phyloP scores from a whole-genome alignment of 2,113 vertebrate genomes.

The Syngnathus floridae region DNA sequence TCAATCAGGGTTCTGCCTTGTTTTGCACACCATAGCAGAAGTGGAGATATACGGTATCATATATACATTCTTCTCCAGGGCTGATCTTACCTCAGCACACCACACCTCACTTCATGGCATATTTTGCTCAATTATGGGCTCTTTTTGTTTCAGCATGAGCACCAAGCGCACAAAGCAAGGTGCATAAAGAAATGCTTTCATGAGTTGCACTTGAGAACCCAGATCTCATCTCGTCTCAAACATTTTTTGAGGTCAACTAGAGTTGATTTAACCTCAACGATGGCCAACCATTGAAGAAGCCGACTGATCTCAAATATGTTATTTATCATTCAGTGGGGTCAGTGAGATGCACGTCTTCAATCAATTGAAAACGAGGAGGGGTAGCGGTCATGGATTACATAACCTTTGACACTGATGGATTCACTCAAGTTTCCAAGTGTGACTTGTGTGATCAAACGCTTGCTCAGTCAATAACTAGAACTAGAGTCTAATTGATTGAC shows the following conservation, averaged over 20 bases:
- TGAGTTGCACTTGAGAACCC: not conserved
- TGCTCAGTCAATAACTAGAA: not conserved
- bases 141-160: not conserved
- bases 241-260: not conserved
- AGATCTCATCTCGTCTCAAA: not conserved
- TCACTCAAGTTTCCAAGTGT: not conserved
- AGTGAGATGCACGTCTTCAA: not conserved
- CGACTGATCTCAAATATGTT: not conserved
- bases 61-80: constrained; percentile 19
- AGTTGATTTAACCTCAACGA: not conserved
- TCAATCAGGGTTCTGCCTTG: not conserved
- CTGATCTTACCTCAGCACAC: not conserved
- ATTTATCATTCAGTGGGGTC: not conserved
- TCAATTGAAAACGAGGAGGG: not conserved
- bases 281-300: not conserved
- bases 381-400: not conserved
- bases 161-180: not conserved
- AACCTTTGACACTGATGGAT: constrained; percentile 10
- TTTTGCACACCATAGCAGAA: not conserved
- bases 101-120: not conserved
- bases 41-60: not conserved
- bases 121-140: not conserved
- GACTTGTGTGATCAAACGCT: not conserved
- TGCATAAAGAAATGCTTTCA: not conserved
- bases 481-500: no score